phyloP scores from a whole-genome alignment of 2,888 invertebrate species.

The Dusona sp. region DNA sequence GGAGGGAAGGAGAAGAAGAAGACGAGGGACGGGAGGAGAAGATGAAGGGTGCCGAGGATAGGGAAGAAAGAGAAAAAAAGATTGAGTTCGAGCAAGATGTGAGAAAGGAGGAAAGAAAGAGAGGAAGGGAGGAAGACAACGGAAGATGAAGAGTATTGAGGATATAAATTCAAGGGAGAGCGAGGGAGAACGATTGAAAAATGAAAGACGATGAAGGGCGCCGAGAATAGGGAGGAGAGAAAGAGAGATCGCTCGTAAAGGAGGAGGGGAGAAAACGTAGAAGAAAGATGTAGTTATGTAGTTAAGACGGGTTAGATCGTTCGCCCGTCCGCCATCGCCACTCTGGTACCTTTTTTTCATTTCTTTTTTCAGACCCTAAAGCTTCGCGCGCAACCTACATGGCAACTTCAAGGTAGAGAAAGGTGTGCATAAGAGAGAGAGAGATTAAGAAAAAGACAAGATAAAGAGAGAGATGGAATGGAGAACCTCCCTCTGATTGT shows the following conservation, averaged over 20 bases:
- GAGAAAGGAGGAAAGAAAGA: constrained; percentile 31
- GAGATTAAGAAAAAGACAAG: constrained; percentile 31
- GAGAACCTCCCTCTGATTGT: constrained; percentile 68
- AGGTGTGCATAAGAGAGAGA: constrained; percentile 9
- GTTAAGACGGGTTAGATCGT: constrained; percentile 81
- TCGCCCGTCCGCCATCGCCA: constrained; percentile 80
- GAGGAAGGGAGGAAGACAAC: constrained; percentile 45
- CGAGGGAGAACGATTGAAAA: constrained; percentile 62
- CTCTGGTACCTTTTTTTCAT: constrained; percentile 70
- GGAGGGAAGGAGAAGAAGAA: constrained; percentile 13
- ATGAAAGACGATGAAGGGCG: constrained; percentile 65
- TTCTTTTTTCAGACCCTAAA: constrained; percentile 41
- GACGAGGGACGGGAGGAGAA: constrained; percentile 28
- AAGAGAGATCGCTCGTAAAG: constrained; percentile 48
- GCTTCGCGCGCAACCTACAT: constrained; percentile 53
- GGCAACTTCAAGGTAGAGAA: constrained; percentile 26
- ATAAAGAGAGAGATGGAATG: constrained; percentile 35
- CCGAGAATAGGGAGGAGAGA: constrained; percentile 55
- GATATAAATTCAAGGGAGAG: constrained; percentile 50
- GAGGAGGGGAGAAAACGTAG: constrained; percentile 75
- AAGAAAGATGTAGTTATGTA: constrained; percentile 83
- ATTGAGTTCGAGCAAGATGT: constrained; percentile 49
- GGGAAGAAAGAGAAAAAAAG: constrained; percentile 38
- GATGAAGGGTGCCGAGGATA: constrained; percentile 42
- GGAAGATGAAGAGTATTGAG: constrained; percentile 60